A percentile compares a stretch with the other conserved stretches of the same genome.
These are phyloP conservation scores for Polypedilum pembai DNA, from an alignment of 1,140 invertebrate species.

Conservation along the genomic window DNA sequence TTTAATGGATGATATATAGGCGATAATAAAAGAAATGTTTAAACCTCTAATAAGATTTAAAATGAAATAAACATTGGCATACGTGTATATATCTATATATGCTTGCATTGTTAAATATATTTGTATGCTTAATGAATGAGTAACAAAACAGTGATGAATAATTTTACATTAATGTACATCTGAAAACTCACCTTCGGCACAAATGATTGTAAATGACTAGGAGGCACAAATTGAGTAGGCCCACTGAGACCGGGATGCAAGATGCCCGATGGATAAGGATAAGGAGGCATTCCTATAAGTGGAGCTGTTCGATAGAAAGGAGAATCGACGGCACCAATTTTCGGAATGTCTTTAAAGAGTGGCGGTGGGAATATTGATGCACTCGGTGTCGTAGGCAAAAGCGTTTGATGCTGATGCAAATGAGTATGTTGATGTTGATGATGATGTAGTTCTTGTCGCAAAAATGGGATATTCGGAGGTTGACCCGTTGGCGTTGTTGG, in stretches of 20 bases:
- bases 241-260: conserved; percentile 66
- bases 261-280: conserved; percentile 67
- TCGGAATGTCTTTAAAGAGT: conserved; percentile 80
- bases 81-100: too few relatives aligned
- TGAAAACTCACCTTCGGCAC: conserved; percentile 74
- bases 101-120: too few relatives aligned
- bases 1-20: too few relatives aligned
- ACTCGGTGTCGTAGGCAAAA: conserved; percentile 39
- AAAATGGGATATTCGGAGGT: conserved; percentile 53
- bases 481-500: conserved; percentile 38
- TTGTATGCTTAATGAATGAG: conserved; percentile 26
- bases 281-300: conserved; percentile 58
- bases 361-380: conserved; percentile 47
- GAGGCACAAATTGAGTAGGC: conserved; percentile 69
- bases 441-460: conserved; percentile 80
- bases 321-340: conserved; percentile 68
- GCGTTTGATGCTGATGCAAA: conserved; percentile 66
- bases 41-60: too few relatives aligned
- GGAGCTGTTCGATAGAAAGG: conserved; percentile 63
- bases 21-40: too few relatives aligned
- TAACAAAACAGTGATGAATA: background rate
- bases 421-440: conserved; percentile 88
- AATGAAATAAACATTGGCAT: too few relatives aligned
- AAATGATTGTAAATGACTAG: conserved; percentile 69
- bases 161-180: background rate